These are phyloP conservation scores for Drosophila ficusphila DNA, from an alignment of 1,140 invertebrate genomes.

Conservation along the genomic window DNA sequence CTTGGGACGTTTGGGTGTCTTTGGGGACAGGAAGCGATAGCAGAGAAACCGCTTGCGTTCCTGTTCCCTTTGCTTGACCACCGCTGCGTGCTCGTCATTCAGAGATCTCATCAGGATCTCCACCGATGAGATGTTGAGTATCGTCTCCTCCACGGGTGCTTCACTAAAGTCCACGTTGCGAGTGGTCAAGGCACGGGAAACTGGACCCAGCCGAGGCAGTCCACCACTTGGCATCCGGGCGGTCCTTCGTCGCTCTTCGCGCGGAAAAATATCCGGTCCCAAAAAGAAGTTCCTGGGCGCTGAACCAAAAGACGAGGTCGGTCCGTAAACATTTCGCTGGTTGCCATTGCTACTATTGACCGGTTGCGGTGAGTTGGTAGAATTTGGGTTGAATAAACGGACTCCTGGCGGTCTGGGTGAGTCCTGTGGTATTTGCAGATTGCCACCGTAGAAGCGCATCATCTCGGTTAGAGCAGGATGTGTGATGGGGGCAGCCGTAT, in stretches of 20 bases:
- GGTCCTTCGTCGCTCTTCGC: conserved; percentile 1
- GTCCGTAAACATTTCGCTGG: conserved; percentile 6
- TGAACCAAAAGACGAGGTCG: not conserved
- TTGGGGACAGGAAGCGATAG: conserved; percentile 34
- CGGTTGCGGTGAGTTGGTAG: not conserved
- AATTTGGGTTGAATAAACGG: too few relatives aligned
- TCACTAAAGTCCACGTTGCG: conserved; percentile 23
- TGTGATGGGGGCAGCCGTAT: not conserved
- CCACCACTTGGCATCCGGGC: conserved; percentile 3
- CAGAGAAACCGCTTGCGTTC: conserved; percentile 58
- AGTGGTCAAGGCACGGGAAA: not conserved
- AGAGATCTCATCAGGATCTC: not conserved
- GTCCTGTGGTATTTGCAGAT: not conserved
- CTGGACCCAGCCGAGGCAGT: not conserved
- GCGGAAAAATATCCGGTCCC: not conserved
- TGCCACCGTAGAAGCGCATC: conserved; percentile 38
- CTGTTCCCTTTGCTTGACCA: conserved; percentile 12
- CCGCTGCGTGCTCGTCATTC: conserved; percentile 4
- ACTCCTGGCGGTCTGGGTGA: too few relatives aligned
- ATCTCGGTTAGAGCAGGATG: conserved; percentile 21
- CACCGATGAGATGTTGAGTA: not conserved
- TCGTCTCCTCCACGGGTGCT: conserved; percentile 13
- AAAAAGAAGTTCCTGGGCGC: not conserved
- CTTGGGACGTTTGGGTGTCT: not conserved
- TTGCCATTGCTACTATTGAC: not conserved